A percentile compares a stretch with the other conserved stretches of the same genome.
These are phyloP conservation scores for Asobara japonica DNA, from an alignment of 1,140 invertebrate genomes.

Conservation along the genomic window DNA sequence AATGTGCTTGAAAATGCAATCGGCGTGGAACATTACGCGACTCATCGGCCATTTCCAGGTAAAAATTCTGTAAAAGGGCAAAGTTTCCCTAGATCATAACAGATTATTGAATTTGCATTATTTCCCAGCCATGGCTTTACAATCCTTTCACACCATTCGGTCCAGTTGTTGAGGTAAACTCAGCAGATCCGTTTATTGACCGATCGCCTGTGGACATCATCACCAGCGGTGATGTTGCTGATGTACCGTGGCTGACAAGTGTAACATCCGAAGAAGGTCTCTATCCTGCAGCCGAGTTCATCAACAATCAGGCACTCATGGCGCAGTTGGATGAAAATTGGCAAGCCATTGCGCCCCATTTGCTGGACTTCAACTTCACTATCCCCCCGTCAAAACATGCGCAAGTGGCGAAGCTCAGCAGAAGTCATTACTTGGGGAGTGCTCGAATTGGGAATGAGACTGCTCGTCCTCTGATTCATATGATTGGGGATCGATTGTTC, in stretches of 20 bases:
- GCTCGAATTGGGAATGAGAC: constrained; percentile 59
- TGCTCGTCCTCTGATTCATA: constrained; percentile 52
- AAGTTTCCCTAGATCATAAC: not conserved
- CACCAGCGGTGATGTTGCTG: constrained; percentile 56
- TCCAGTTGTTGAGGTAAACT: constrained; percentile 64
- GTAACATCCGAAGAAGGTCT: constrained; percentile 67
- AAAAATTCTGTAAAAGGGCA: constrained; percentile 1
- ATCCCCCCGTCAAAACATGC: constrained; percentile 60
- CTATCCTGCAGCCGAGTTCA: constrained; percentile 67
- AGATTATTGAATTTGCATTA: not conserved
- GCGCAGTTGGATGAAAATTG: constrained; percentile 68
- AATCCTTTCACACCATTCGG: constrained; percentile 66
- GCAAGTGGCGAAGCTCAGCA: constrained; percentile 66
- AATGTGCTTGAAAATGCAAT: constrained; percentile 72
- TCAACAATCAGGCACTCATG: constrained; percentile 58
- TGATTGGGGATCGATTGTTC: constrained; percentile 72
- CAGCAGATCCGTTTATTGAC: constrained; percentile 65
- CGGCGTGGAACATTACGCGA: constrained; percentile 67
- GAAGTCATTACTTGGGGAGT: constrained; percentile 67
- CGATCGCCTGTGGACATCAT: constrained; percentile 66
- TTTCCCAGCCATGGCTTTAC: not conserved
- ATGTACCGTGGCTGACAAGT: constrained; percentile 67
- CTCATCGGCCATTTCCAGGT: constrained; percentile 54
- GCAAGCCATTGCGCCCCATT: constrained; percentile 67
- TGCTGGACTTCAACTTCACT: constrained; percentile 73